Percentiles rank a stretch among this genome's conserved stretches.
These are phyloP conservation scores for Torymus tubicola DNA, from an alignment of 2,888 invertebrate species.

Conservation along the genomic window DNA sequence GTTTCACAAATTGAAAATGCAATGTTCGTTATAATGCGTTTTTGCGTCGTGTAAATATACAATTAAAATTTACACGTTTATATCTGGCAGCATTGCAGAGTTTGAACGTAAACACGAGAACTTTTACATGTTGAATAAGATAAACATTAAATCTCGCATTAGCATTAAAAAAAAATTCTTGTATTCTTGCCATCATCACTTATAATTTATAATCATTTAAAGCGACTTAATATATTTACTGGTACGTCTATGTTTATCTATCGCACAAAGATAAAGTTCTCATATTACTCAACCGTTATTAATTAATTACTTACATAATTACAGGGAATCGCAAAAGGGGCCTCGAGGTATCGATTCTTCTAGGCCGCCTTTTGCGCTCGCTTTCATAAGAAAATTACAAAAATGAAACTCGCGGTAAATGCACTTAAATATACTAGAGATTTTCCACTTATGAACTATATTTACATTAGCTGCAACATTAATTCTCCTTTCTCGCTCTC, in stretches of 20 bases:
- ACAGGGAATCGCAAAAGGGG: slow-evolving; percentile 44
- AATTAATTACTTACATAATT: slow-evolving; percentile 48
- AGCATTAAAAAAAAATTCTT: not conserved
- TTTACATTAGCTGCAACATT: slow-evolving; percentile 63
- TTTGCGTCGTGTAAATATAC: slow-evolving; percentile 2
- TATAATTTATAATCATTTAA: slow-evolving; percentile 2
- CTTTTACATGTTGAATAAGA: slow-evolving; percentile 10
- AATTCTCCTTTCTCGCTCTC: slow-evolving; percentile 6
- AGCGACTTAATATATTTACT: not conserved
- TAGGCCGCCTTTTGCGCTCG: slow-evolving; percentile 31
- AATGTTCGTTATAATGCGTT: not conserved
- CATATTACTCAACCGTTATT: slow-evolving; percentile 30
- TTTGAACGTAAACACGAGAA: slow-evolving; percentile 31
- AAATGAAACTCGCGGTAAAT: slow-evolving; percentile 32
- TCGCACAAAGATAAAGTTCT: slow-evolving; percentile 39
- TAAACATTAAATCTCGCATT: not conserved
- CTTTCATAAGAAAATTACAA: slow-evolving; percentile 31
- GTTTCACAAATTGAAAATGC: slow-evolving; percentile 19
- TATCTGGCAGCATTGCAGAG: slow-evolving; percentile 18
- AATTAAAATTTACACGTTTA: slow-evolving; percentile 32
- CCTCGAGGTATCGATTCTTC: slow-evolving; percentile 26
- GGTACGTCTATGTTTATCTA: slow-evolving; percentile 11
- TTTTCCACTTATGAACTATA: slow-evolving; percentile 66
- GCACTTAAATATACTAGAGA: slow-evolving; percentile 50
- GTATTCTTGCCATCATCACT: not conserved